phyloP scores from a whole-genome alignment of 2,797 vertebrate genomes.

The Threskiornis aethiopicus region DNA sequence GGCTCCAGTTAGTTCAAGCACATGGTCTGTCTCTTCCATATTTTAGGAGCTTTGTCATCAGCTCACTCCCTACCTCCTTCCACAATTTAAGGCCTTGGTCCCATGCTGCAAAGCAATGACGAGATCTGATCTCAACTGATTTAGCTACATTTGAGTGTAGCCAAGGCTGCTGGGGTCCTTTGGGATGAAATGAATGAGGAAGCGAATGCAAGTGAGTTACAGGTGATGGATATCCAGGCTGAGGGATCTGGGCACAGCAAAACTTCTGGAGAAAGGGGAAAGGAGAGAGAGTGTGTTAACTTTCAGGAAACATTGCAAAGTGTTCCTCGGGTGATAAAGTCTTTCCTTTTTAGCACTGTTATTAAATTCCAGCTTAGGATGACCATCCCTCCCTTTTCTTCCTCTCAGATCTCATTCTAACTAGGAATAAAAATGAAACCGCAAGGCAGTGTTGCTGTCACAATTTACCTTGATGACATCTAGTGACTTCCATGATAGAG shows the following conservation, averaged over 20 bases:
- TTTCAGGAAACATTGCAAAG: neutral
- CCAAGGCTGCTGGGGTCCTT: neutral
- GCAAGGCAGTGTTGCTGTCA: neutral
- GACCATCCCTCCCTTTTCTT: neutral
- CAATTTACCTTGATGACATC: neutral
- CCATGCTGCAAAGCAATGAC: neutral
- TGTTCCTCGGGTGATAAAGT: neutral
- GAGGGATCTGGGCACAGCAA: neutral
- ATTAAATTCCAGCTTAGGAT: neutral
- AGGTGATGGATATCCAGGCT: neutral
- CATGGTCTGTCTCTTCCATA: neutral
- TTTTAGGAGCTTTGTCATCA: neutral
- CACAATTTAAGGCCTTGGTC: neutral
- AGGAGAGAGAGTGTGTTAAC: neutral
- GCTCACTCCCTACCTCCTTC: neutral
- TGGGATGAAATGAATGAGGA: neutral
- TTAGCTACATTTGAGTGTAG: neutral
- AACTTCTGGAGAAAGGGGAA: neutral
- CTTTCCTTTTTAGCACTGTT: neutral
- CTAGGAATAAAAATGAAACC: neutral
- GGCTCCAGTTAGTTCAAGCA: neutral
- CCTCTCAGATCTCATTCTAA: neutral
- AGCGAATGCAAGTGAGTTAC: neutral
- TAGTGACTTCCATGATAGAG: neutral
- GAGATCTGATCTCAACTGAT: neutral